Evolutionary conservation across 53 echinoderm and acorn worm species (phyloP), one percentile per base, ranked within the genome.

Genomic region (Apostichopus leukothele): DNA sequence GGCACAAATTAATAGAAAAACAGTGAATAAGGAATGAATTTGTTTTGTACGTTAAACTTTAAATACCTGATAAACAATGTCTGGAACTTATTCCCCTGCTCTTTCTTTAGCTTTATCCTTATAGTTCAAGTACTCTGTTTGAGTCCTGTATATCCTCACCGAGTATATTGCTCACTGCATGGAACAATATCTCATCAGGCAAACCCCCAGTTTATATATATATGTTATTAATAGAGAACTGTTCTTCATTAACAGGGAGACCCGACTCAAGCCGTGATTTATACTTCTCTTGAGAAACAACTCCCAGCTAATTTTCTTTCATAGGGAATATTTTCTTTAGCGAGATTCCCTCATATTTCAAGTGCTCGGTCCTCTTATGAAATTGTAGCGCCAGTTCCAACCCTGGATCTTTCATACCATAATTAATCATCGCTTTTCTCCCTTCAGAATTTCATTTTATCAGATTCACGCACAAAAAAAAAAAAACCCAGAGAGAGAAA

Each of bases 391-490:
- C 22, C 51, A 55, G 59, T 22, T 81, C 81, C 81, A 54, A 57
- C 59, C 81, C 81, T 81, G 59, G 81, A 81, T 81, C 54, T 81
- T 81, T 81, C 81, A 81, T 54, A 81, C 81, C 55, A 81, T 81
- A 81, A 81, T 81, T 81, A 81, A 81, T 81, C 81, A 81, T 81
- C 19, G 81, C 81, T 81, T 81, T 81, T 81, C 81, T 81, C 81
- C 81, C 54, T 81, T 81, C 81, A 54, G 81, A 81, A 81, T 81
- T 81, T 81, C 81, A 81, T 81, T 81, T 71, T 81, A 81, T 81
- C 81, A 81, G 81, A 81, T 81, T 22, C 59, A 22, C 71, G 71
- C 18, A 19, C 71, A 71, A 71, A 71, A 71, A 71, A 71, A 63
- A 63, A 63, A 63, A 7, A 63, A 63, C 39, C 39, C 39, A n/a